Conservation (phyloP, 2,113 vertebrate genomes). For the Calypte anna region DNA sequence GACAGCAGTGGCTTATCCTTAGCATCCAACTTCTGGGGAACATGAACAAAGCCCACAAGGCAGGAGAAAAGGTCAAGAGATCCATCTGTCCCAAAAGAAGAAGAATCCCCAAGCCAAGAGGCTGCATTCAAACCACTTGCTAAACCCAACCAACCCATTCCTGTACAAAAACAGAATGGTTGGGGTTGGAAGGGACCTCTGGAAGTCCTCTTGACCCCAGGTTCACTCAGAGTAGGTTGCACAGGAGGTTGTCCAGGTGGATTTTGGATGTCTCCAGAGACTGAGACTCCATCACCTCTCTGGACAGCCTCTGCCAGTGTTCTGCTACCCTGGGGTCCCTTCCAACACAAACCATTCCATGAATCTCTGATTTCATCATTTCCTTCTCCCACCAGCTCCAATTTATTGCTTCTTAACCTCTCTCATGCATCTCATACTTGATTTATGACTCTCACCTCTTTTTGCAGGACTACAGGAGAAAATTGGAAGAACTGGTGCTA, state of each 20-base stretch:
- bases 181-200: no score
- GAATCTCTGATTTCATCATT: not conserved
- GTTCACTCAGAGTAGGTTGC: no score
- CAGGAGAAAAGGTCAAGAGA: not conserved
- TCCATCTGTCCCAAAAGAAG: not conserved
- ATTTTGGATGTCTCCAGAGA: no score
- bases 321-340: no score
- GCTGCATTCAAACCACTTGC: not conserved
- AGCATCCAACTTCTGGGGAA: not conserved
- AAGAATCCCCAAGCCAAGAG: not conserved
- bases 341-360: no score
- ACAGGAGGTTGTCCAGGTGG: no score
- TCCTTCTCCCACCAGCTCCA: not conserved
- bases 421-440: not conserved
- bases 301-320: no score
- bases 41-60: not conserved
- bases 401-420: not conserved
- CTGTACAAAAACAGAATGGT: no score
- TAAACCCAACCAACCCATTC: not conserved
- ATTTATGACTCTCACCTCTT: not conserved
- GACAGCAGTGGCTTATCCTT: not conserved
- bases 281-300: no score
- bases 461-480: not conserved
- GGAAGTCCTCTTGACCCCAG: no score
- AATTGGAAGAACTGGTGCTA: not conserved